Evolutionary conservation across 2,888 invertebrate genomes (phyloP).

Genomic region (Lasioglossum morio): DNA sequence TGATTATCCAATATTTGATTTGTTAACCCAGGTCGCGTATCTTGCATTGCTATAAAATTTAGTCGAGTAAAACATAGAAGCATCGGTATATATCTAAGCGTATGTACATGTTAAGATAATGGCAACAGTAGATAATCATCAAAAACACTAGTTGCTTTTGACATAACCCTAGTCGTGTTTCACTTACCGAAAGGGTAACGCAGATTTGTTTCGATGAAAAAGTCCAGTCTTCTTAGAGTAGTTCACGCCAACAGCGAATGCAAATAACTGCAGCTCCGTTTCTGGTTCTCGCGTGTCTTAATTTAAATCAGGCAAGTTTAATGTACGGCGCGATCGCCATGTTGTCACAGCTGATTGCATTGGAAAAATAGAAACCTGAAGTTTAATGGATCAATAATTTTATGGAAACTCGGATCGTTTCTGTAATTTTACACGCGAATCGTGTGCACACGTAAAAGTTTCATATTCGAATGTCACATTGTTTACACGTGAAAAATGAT

Average conservation of each 20-base stretch:
- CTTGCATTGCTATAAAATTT: background rate
- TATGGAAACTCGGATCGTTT: constrained; percentile 22
- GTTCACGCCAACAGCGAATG: constrained; percentile 50
- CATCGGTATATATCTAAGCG: background rate
- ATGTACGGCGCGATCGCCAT: constrained; percentile 71
- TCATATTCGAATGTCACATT: background rate
- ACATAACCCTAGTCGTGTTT: constrained; percentile 58
- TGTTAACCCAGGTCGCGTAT: no score
- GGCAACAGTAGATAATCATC: constrained; percentile 37
- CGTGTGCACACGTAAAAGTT: background rate
- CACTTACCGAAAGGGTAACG: constrained; percentile 62
- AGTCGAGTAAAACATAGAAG: background rate
- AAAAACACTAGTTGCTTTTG: constrained; percentile 76
- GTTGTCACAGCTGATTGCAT: constrained; percentile 75
- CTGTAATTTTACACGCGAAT: background rate
- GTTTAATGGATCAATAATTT: constrained; percentile 67
- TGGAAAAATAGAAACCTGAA: constrained; percentile 53
- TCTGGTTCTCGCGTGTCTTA: constrained; percentile 56
- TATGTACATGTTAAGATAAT: constrained; percentile 13
- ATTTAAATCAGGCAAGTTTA: constrained; percentile 67
- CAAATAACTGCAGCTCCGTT: constrained; percentile 61
- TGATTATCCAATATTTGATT: background rate
- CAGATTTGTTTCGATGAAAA: constrained; percentile 32
- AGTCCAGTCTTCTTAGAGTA: constrained; percentile 35
- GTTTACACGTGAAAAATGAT: background rate